Evolutionary conservation across 2,797 vertebrate genomes (phyloP).

Genomic region (Chelidonichthys spinosus): DNA sequence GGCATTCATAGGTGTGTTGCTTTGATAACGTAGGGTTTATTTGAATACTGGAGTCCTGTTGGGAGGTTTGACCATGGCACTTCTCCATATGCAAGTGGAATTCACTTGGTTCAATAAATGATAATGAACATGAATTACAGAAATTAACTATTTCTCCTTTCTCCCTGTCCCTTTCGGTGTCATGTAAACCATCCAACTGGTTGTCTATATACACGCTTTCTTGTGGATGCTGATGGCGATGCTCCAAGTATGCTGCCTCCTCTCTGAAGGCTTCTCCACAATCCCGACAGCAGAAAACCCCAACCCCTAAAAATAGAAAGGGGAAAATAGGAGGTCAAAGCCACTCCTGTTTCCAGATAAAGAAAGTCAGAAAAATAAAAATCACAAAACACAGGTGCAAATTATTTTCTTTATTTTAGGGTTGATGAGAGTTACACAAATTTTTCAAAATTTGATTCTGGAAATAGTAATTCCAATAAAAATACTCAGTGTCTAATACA

Average conservation of each 20-base stretch:
- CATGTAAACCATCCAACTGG: conserved; percentile 64
- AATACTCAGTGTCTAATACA: neutral
- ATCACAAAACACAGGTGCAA: conserved; percentile 46
- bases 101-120: conserved; percentile 70
- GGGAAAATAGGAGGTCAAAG: conserved; percentile 80
- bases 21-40: conserved; percentile 53
- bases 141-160: conserved; percentile 45
- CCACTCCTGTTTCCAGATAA: conserved; percentile 68
- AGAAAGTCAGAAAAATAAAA: conserved; percentile 31
- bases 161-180: conserved; percentile 64
- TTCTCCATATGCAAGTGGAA: conserved; percentile 69
- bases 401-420: conserved; percentile 58
- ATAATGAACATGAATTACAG: conserved; percentile 78
- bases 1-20: conserved; percentile 78
- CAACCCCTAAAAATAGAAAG: conserved; percentile 83
- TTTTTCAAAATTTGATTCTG: neutral
- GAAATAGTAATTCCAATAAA: neutral
- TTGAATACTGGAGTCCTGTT: conserved; percentile 35
- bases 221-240: conserved; percentile 74
- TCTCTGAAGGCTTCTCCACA: conserved; percentile 81
- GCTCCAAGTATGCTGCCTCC: conserved; percentile 75
- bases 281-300: conserved; percentile 80
- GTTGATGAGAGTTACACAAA: conserved; percentile 27
- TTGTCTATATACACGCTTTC: conserved; percentile 67
- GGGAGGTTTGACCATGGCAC: conserved; percentile 60